Evolutionary conservation across 2,888 invertebrate genomes (phyloP).

Genomic region (Argynnis bischoffii): DNA sequence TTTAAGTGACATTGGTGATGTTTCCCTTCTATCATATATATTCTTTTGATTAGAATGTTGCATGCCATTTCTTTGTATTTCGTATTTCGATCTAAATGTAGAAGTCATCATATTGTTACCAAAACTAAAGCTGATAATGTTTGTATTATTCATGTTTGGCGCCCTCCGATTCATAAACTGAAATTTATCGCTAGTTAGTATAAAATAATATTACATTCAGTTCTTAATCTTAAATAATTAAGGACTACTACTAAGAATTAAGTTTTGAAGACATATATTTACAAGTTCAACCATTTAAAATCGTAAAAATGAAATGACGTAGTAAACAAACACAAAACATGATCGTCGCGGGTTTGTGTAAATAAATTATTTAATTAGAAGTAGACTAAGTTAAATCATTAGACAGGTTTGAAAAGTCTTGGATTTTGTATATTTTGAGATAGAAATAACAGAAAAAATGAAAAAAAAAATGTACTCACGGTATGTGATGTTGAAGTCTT

Average conservation of each 20-base stretch:
- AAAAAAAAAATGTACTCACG: constrained; percentile 49
- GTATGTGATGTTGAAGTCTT: constrained; percentile 54
- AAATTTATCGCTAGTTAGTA: constrained; percentile 38
- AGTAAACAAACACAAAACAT: too few species aligned
- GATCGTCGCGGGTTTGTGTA: too few species aligned
- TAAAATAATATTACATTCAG: background rate
- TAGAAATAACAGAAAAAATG: background rate
- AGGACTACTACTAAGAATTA: too few species aligned
- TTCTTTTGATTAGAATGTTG: constrained; percentile 51
- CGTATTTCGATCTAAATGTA: constrained; percentile 54
- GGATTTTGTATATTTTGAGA: background rate
- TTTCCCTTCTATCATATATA: constrained; percentile 53
- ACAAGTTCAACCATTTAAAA: too few species aligned
- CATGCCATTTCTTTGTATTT: constrained; percentile 48
- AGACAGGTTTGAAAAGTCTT: too few species aligned
- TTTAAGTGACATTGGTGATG: constrained; percentile 56
- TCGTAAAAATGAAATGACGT: too few species aligned
- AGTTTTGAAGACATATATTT: too few species aligned
- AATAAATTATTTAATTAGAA: too few species aligned
- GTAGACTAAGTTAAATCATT: background rate
- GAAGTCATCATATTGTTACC: constrained; percentile 50
- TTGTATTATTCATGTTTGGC: constrained; percentile 51
- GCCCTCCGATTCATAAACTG: constrained; percentile 59
- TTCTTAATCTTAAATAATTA: background rate
- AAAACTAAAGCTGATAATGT: constrained; percentile 50